Evolutionary conservation across 2,113 vertebrate species (phyloP), one percentile per base, ranked within the genome.

Genomic region (Synodontis membranacea): DNA sequence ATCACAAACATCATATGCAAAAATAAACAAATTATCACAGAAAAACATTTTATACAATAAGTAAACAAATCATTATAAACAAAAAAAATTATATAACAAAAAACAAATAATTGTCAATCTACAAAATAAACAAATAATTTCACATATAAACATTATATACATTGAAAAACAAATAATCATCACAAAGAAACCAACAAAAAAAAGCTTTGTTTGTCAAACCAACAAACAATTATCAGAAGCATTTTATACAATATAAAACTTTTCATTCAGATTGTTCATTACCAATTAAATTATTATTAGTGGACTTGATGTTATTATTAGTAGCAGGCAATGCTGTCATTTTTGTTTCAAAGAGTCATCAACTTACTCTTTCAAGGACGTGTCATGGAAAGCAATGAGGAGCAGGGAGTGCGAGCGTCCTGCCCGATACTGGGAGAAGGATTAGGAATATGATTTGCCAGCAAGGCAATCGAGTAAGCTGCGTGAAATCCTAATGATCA

Each of bases 401-500:
- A 74, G 19, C 14, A 25, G 42, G 5, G 42, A 52, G 60, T 50
- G 81, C 50, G 58, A 68, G 44, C 11, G 48, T 70, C 82, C 39
- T 21, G 58, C 42, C 37, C 64, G 50, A 8, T 81, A 80, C 80
- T 85, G 74, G 68, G 42, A 79, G 42, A 31, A 25, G 74, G 76
- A 68, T 78, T 84, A 80, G 81, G 64, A 46, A 84, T 83, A 11
- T 34, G 76, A 70, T 78, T 85, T 78, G 84, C 56, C 46, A 6
- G 44, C 44, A 37, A 46, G 58, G 44, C 34, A 46, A 64, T 85
- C 19, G 39, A 79, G 56, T 85, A 78, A 85, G 42, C 56, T 79
- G 74, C 48, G 31, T 39, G 81, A 80, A 83, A 56, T 83, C 52
- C 54, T 90, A 86, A 80, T 82, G 84, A 78, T 74, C 82, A 46